Evolutionary conservation across 2,113 vertebrate species (phyloP), one percentile per base, ranked within the genome.

Genomic region (Buteo buteo): DNA sequence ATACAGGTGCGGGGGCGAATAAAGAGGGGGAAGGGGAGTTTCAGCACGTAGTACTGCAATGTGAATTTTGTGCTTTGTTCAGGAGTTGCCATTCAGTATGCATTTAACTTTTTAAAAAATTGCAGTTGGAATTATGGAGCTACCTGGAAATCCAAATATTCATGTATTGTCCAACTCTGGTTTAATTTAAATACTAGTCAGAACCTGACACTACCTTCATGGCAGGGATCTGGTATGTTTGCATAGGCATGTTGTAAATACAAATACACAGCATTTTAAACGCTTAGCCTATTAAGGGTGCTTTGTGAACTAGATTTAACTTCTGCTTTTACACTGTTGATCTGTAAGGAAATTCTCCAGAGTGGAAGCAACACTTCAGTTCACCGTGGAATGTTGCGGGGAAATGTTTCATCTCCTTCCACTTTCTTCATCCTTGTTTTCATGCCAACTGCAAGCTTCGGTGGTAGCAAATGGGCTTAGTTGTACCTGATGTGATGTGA

Each of bases 1-100:
- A 42, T 57, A 20, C 7, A 25, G 28, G 5, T 44, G 8, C 1
- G 2, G 29, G 24, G 26, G 7, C 1, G 10, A 15, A n/a, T 34
- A 61, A 40, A 34, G 16, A 28, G 5, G 2, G 61, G 16, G n/a
- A 25, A 55, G 8, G 9, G 24, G 7, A 80, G 4, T 47, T 91
- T 57, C 42, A 93, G 19, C 22, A 25, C 7, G 1, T 17, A 32
- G 7, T 58, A 50, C 18, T 1, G 0, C 32, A 50, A 1, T 64
- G 49, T 28, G 26, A 58, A 69, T 58, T 69, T 50, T 65, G 15
- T 69, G 29, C 40, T 80, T 76, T 71, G 21, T 54, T 94, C 31
- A 59, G 38, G 38, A 77, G 17, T 92, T 84, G 11, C 15, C 34
- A 24, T 83, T 83, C 42, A 16, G 2, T 67, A 28, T 62, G 20